Base-by-base conservation (phyloP, 1,140 invertebrate species). In the Dendroctonus valens region DNA sequence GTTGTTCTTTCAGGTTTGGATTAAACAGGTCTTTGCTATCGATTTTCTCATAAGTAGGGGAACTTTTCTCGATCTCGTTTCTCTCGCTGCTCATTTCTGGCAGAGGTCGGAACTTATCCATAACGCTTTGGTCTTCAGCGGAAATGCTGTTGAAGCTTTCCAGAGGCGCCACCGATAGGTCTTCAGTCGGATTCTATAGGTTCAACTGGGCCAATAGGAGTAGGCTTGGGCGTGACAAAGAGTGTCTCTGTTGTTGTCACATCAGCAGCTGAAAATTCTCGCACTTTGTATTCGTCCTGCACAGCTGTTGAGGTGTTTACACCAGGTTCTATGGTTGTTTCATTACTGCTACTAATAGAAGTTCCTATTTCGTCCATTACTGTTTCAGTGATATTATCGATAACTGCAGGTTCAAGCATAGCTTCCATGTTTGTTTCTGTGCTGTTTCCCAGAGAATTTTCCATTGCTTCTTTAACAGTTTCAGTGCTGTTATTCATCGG, bases 211-310 rank as follows among this genome's bases (percentile, higher is more conserved):
- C 14, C 46, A 61, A 5, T 66, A 70, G 65, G 71, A 5, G 65
- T 74, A 49, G 65, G 46, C 66, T 72, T 71, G 15, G 59, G 65
- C 6, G 65, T 68, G 39, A 73, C 64, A 60, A 76, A 76, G 11
- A 71, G 49, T 49, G 65, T 70, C 51, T 70, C 65, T 14, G 72
- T 76, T 58, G 75, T 78, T 39, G 72, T 72, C 15, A 72, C 14
- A 54, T 75, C 72, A 9, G 65, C 51, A 6, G 8, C n/a, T 42
- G 75, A 68, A 61, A 54, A 65, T 65, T 76, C 72, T 50, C 74
- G 72, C 3, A 74, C 73, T 70, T 72, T 62, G 40, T 74, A 73
- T 54, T 60, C 41, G 67, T 69, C 41, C 7, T 26, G 50, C 6
- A 12, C 1, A 6, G 0, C n/a, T 38, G 38, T 40, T 40, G 52